These are phyloP conservation scores for Myiopsitta monachus DNA, from an alignment of 2,113 vertebrate species.

Conservation along the genomic window DNA sequence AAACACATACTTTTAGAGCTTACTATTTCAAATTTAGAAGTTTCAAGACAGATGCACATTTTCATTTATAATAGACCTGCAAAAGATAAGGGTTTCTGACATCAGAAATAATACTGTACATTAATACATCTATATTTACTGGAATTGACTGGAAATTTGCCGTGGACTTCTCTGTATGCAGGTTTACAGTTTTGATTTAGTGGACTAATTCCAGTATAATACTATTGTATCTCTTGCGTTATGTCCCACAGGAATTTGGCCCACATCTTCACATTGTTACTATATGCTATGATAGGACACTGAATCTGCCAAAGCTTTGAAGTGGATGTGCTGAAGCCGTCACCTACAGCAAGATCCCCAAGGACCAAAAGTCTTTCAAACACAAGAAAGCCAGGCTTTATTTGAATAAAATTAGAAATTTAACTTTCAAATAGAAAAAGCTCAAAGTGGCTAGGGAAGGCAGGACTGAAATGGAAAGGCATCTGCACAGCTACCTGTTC, in stretches of 20 bases:
- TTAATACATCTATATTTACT: neutral
- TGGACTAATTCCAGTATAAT: conserved; percentile 12
- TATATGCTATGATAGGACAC: conserved; percentile 37
- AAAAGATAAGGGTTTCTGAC: neutral
- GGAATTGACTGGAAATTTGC: neutral
- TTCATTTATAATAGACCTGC: neutral
- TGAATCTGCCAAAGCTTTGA: conserved; percentile 46
- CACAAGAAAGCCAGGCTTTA: conserved; percentile 35
- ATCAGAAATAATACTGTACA: neutral
- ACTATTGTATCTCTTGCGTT: neutral
- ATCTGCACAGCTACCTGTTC: neutral
- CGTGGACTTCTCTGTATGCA: neutral
- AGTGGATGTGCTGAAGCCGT: conserved; percentile 58
- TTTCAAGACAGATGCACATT: neutral
- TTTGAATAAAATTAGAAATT: conserved; percentile 63
- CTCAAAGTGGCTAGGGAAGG: conserved; percentile 15
- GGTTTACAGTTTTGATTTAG: neutral
- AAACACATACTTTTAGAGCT: neutral
- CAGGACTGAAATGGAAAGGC: neutral
- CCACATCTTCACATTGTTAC: conserved; percentile 49
- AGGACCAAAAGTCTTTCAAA: conserved; percentile 49
- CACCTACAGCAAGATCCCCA: conserved; percentile 45
- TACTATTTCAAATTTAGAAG: neutral
- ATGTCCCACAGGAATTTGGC: neutral
- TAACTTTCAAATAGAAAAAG: conserved; percentile 29